Evolutionary conservation across 2,888 invertebrate species (phyloP).

Genomic region (Pseudococcus viburni): DNA sequence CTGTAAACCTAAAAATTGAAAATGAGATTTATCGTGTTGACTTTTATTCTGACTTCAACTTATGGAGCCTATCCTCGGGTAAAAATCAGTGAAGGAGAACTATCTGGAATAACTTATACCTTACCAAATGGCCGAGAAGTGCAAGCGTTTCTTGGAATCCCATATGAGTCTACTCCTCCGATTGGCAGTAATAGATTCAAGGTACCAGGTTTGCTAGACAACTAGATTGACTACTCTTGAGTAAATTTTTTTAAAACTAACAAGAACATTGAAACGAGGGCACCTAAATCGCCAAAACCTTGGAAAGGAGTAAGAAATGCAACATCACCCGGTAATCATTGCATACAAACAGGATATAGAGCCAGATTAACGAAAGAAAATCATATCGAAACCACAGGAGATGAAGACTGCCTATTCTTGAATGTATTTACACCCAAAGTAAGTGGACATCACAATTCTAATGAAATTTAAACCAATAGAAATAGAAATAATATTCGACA

Average conservation of each 20-base stretch:
- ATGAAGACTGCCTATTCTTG: neutral
- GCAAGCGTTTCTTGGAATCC: neutral
- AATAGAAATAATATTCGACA: no score
- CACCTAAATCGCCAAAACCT: neutral
- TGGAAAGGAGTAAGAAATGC: neutral
- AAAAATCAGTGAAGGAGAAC: neutral
- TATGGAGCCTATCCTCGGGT: neutral
- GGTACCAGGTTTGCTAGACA: neutral
- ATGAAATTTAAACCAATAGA: no score
- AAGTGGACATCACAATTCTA: no score
- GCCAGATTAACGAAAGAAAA: neutral
- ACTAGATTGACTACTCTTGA: neutral
- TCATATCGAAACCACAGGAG: neutral
- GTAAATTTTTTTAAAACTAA: neutral
- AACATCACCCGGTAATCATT: neutral
- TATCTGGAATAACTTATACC: neutral
- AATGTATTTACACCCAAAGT: conserved; percentile 1
- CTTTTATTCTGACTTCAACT: neutral
- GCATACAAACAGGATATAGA: neutral
- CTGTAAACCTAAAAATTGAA: neutral
- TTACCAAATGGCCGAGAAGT: neutral
- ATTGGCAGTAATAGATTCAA: neutral
- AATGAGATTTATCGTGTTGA: neutral
- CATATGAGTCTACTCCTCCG: neutral
- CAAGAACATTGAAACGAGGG: neutral